Percentiles rank a stretch among this genome's conserved stretches.
Conservation (phyloP, 2,888 invertebrate genomes). For the Hyposoter didymator region DNA sequence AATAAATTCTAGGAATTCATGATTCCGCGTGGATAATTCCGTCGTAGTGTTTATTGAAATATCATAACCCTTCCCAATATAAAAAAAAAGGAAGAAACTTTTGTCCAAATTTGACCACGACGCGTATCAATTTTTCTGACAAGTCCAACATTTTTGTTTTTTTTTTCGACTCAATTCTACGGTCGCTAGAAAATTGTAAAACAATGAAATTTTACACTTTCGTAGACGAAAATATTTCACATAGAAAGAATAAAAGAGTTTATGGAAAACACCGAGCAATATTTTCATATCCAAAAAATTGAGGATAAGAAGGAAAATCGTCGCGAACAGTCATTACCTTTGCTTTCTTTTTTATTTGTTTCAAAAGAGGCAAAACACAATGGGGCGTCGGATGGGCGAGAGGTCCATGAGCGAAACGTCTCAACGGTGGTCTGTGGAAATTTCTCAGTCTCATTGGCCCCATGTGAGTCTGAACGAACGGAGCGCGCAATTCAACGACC, state of each 20-base stretch:
- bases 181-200: too few relatives aligned
- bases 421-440: conserved; percentile 97
- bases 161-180: too few relatives aligned
- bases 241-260: too few relatives aligned
- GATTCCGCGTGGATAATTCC: too few relatives aligned
- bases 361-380: conserved; percentile 92
- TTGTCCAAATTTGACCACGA: too few relatives aligned
- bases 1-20: too few relatives aligned
- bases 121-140: too few relatives aligned
- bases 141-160: background rate
- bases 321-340: conserved; percentile 85
- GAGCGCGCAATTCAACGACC: conserved; percentile 96
- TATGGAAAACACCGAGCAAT: background rate
- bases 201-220: background rate
- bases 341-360: conserved; percentile 96
- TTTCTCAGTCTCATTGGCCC: conserved; percentile 92
- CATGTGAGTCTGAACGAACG: conserved; percentile 98
- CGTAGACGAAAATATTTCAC: background rate
- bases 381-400: conserved; percentile 91
- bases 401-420: conserved; percentile 93
- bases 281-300: conserved; percentile 21
- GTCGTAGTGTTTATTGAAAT: too few relatives aligned
- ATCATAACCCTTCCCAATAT: too few relatives aligned
- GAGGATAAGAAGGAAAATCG: background rate
- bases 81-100: too few relatives aligned